Evolutionary conservation across 2,888 invertebrate genomes (phyloP), one percentile per base, ranked within the genome.

Genomic region (Rapana venosa): DNA sequence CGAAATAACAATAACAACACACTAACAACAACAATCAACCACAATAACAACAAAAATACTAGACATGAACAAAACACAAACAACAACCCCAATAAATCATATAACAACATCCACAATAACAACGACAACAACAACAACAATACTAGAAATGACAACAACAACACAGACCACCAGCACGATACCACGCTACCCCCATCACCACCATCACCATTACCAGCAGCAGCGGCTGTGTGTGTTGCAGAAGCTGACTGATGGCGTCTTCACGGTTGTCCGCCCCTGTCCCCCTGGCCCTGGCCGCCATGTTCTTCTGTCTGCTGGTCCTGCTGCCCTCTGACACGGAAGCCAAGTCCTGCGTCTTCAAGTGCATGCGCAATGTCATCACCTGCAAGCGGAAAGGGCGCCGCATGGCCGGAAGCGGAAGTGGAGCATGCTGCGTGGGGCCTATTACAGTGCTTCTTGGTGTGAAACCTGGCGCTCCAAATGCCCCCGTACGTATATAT

Each of bases 361-460:
- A 47, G 74, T 87, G 87, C 87, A 87, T 87, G 87, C 87, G 87
- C 87, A n/a, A 22, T 13, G 87, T 87, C 8, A 74, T 87, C 87
- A 30, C 74, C 0, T 87, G 87, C 87, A 87, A 87, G 74, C 87
- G 87, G 74, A 87, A 87, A 47, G 83, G 35, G 70, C 8, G 35
- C 74, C 36, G 6, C 11, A 20, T 74, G 74, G 20, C 20, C 6
- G 8, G 13, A 6, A 47, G 74, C 36, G 87, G 87, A 17, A 22
- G 6, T 26, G 87, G n/a, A 74, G 87, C 70, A 17, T 87, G 87
- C 87, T 87, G 87, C 30, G n/a, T n/a, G n/a, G 74, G 13, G 20
- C 26, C 2, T 87, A 87, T 47, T 70, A 22, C 47, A 74, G n/a
- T 87, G 87, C 26, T 87, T 74, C 74, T 17, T 87, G n/a, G 74